Conservation (phyloP, 2,888 invertebrate genomes). For the Anodontia alba region DNA sequence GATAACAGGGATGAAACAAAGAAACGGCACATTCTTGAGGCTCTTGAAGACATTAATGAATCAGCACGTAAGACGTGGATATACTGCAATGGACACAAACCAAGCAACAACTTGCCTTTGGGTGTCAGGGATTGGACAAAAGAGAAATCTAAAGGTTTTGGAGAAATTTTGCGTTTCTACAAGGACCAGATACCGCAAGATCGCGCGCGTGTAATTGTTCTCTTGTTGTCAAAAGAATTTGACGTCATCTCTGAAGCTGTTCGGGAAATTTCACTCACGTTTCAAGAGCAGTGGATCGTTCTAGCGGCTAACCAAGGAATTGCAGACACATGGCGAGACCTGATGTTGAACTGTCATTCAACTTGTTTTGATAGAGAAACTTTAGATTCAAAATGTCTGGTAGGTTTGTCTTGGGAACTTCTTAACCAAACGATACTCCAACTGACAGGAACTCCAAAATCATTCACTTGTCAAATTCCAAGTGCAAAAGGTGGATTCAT, state of each 20-base stretch:
- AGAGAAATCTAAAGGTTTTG: slow-evolving; percentile 19
- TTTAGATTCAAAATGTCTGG: not conserved
- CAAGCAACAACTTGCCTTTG: not conserved
- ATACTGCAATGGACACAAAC: slow-evolving; percentile 31
- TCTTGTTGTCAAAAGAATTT: slow-evolving; percentile 15
- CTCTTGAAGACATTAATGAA: slow-evolving; percentile 15
- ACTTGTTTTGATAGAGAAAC: not conserved
- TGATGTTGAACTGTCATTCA: not conserved
- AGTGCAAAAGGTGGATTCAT: not conserved
- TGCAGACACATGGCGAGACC: not conserved
- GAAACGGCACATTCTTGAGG: not conserved
- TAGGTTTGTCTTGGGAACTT: not conserved
- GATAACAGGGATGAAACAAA: slow-evolving; percentile 6
- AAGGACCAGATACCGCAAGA: slow-evolving; percentile 16
- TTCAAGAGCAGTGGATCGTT: slow-evolving; percentile 22
- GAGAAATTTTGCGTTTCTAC: slow-evolving; percentile 24
- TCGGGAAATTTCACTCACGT: slow-evolving; percentile 12
- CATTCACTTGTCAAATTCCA: not conserved
- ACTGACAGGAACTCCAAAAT: not conserved
- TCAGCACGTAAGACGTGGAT: slow-evolving; percentile 23
- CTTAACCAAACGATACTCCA: not conserved
- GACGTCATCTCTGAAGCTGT: slow-evolving; percentile 14
- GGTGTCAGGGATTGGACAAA: slow-evolving; percentile 18
- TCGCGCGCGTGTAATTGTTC: slow-evolving; percentile 16
- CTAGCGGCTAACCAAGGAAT: slow-evolving; percentile 15